Conservation (phyloP, 2,113 vertebrate species). For the Pseudorasbora parva region DNA sequence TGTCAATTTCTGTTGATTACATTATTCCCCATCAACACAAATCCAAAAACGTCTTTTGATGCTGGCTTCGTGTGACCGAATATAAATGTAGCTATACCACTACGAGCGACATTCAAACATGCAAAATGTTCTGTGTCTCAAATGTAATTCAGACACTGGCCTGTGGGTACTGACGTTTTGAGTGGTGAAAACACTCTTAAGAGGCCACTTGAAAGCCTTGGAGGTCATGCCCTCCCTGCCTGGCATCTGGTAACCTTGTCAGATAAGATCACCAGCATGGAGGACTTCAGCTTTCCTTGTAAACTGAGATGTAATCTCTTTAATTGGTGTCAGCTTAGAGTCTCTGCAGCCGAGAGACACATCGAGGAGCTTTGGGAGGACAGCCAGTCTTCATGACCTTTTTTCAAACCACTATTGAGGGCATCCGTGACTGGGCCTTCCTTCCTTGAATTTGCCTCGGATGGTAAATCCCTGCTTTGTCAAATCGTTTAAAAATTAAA, state of each 20-base stretch:
- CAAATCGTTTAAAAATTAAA: neutral
- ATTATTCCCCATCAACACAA: neutral
- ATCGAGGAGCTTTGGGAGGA: constrained; percentile 30
- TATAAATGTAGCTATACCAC: constrained; percentile 21
- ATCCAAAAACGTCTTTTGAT: constrained; percentile 29
- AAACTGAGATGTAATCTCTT: constrained; percentile 94
- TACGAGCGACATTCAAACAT: constrained; percentile 35
- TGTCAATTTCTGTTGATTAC: neutral
- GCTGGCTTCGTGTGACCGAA: constrained; percentile 33
- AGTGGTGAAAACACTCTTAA: constrained; percentile 37
- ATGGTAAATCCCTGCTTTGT: neutral
- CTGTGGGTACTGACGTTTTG: constrained; percentile 17
- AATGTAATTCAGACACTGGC: neutral
- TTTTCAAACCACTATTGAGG: constrained; percentile 15
- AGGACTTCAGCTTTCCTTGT: constrained; percentile 85
- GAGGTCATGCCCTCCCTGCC: constrained; percentile 43
- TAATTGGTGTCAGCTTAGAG: constrained; percentile 88
- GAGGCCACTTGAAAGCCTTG: constrained; percentile 42
- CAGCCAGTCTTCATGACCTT: constrained; percentile 27
- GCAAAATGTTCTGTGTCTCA: neutral
- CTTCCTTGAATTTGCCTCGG: neutral
- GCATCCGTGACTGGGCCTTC: neutral
- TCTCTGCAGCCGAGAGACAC: constrained; percentile 36
- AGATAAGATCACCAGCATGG: constrained; percentile 84
- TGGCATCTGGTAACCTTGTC: constrained; percentile 83